phyloP scores from a whole-genome alignment of 2,888 invertebrate genomes.

The Papilio protenor region DNA sequence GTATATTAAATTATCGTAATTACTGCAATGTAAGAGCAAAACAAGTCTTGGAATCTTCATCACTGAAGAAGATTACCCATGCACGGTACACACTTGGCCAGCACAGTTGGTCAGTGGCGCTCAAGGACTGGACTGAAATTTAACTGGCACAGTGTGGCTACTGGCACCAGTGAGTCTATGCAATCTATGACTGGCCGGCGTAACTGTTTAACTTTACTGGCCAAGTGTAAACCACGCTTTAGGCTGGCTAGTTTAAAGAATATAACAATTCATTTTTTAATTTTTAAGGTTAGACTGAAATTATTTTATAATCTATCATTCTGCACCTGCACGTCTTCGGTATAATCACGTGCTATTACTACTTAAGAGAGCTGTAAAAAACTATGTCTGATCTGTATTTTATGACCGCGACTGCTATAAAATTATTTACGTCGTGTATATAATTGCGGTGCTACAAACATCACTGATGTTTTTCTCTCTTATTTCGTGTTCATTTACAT shows the following conservation, averaged over 20 bases:
- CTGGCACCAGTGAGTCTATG: too few species aligned
- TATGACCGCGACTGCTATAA: conserved; percentile 45
- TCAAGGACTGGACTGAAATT: too few species aligned
- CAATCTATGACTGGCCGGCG: too few species aligned
- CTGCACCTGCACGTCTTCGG: not conserved
- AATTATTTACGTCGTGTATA: conserved; percentile 44
- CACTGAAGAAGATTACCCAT: not conserved
- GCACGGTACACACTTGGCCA: too few species aligned
- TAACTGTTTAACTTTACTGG: too few species aligned
- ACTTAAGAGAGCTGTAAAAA: conserved; percentile 44
- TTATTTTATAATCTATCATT: not conserved
- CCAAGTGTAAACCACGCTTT: not conserved
- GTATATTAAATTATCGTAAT: not conserved
- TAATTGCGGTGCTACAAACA: conserved; percentile 29
- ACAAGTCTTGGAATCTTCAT: not conserved
- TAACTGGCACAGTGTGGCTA: too few species aligned
- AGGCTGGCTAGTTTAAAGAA: not conserved
- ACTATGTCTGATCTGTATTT: conserved; percentile 49
- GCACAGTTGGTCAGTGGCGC: too few species aligned
- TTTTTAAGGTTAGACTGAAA: not conserved
- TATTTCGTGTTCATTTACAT: too few species aligned
- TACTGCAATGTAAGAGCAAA: not conserved
- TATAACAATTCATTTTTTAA: too few species aligned
- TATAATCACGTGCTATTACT: conserved; percentile 14
- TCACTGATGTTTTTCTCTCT: not conserved